phyloP scores from a whole-genome alignment of 2,888 invertebrate species.

The Platynereis dumerilii region DNA sequence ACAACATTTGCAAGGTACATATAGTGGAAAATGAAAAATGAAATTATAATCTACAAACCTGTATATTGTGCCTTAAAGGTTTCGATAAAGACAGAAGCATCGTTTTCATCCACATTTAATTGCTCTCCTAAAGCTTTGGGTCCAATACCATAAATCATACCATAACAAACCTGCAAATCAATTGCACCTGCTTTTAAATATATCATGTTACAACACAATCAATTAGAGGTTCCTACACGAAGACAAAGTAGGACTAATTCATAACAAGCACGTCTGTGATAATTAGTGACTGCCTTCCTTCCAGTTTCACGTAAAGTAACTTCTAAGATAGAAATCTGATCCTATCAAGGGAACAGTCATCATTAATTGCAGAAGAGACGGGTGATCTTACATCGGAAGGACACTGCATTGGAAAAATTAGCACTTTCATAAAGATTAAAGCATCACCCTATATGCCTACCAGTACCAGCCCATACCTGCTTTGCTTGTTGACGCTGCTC shows the following conservation, averaged over 20 bases:
- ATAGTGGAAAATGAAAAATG: neutral
- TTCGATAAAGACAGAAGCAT: constrained; percentile 72
- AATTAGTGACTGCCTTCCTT: no score
- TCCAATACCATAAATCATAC: constrained; percentile 97
- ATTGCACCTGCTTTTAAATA: no score
- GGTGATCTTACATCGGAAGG: no score
- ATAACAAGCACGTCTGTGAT: no score
- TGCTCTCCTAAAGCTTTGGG: constrained; percentile 79
- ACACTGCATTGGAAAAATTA: no score
- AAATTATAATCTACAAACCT: constrained; percentile 60
- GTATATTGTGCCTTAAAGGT: constrained; percentile 82
- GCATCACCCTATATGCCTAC: neutral
- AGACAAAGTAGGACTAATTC: no score
- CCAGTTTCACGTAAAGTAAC: no score
- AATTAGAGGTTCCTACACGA: no score
- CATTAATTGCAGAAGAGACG: neutral
- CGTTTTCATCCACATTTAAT: constrained; percentile 77
- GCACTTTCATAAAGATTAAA: neutral
- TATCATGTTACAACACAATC: no score
- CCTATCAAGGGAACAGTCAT: no score
- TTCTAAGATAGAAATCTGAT: no score
- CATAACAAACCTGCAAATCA: constrained; percentile 77
- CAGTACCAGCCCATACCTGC: no score
- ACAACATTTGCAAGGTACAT: neutral
- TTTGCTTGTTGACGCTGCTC: constrained; percentile 81